A percentile compares a stretch with the other conserved stretches of the same genome.
Conservation (phyloP, 2,113 vertebrate species). For the Crotalus viridis region DNA sequence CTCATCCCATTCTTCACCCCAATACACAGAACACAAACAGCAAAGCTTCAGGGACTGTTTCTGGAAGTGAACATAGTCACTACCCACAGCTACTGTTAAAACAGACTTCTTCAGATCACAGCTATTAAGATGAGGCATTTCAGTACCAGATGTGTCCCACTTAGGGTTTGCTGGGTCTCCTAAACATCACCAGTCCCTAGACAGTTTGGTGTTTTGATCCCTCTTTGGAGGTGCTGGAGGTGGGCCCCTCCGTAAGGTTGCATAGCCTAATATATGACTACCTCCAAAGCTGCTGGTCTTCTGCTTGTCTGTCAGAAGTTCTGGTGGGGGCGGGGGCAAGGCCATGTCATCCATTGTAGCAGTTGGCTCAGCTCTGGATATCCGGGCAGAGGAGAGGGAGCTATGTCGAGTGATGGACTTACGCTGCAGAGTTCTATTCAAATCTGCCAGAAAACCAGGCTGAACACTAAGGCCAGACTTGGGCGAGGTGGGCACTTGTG, state of each 20-base stretch:
- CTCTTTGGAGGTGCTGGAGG: slow-evolving; percentile 92
- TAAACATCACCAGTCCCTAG: slow-evolving; percentile 84
- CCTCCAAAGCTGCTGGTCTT: slow-evolving; percentile 76
- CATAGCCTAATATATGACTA: slow-evolving; percentile 92
- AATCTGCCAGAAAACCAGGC: slow-evolving; percentile 92
- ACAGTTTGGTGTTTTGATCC: slow-evolving; percentile 93
- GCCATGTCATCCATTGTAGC: slow-evolving; percentile 95
- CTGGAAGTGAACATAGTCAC: slow-evolving; percentile 47
- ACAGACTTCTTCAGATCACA: slow-evolving; percentile 45
- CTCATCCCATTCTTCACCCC: slow-evolving; percentile 39
- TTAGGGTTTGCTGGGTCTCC: slow-evolving; percentile 4
- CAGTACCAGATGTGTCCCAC: slow-evolving; percentile 8
- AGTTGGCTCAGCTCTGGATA: slow-evolving; percentile 80
- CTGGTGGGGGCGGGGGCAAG: slow-evolving; percentile 88
- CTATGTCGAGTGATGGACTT: slow-evolving; percentile 92
- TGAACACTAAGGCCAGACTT: slow-evolving; percentile 86
- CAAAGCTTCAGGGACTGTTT: slow-evolving; percentile 37
- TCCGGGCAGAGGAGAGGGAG: slow-evolving; percentile 81
- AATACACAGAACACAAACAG: slow-evolving; percentile 32
- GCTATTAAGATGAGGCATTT: slow-evolving; percentile 36
- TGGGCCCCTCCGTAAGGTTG: slow-evolving; percentile 90
- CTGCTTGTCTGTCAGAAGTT: slow-evolving; percentile 85
- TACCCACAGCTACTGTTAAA: slow-evolving; percentile 46
- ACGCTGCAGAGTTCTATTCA: slow-evolving; percentile 90
- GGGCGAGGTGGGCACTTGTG: slow-evolving; percentile 85